Conservation (phyloP, 1,140 invertebrate genomes). For the Drosophila leontia region DNA sequence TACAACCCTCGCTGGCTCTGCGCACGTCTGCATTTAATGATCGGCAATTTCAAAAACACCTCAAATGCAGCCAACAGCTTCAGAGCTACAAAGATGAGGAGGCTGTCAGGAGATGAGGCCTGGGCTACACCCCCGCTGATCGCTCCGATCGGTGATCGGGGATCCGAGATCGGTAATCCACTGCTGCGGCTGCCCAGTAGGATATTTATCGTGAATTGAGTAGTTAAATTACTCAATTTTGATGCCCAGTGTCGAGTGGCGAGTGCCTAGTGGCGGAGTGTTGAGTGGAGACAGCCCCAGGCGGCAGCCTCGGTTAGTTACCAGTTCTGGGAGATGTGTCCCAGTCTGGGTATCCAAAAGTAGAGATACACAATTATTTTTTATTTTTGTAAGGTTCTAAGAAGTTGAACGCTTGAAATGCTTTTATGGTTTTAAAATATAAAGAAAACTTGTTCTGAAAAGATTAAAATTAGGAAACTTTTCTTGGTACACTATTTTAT, state of each 20-base stretch:
- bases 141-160: slow-evolving; percentile 16
- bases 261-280: background rate
- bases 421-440: too few relatives aligned
- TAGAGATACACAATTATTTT: slow-evolving; percentile 35
- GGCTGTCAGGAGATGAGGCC: slow-evolving; percentile 15
- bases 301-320: slow-evolving; percentile 40
- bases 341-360: slow-evolving; percentile 45
- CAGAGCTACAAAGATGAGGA: slow-evolving; percentile 8
- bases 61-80: slow-evolving; percentile 58
- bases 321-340: slow-evolving; percentile 44
- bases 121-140: slow-evolving; percentile 59
- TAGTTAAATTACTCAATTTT: slow-evolving; percentile 84
- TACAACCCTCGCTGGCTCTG: slow-evolving; percentile 44
- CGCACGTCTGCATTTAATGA: slow-evolving; percentile 67
- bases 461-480: too few relatives aligned
- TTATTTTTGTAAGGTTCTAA: too few relatives aligned
- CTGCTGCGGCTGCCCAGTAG: slow-evolving; percentile 51
- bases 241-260: slow-evolving; percentile 27
- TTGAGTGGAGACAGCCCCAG: slow-evolving; percentile 17
- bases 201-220: slow-evolving; percentile 82
- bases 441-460: too few relatives aligned
- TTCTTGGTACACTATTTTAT: background rate
- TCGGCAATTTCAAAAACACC: slow-evolving; percentile 82
- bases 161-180: slow-evolving; percentile 25
- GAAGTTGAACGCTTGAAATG: too few relatives aligned